phyloP scores from a whole-genome alignment of 2,888 invertebrate genomes.

The Panzeria rudis region DNA sequence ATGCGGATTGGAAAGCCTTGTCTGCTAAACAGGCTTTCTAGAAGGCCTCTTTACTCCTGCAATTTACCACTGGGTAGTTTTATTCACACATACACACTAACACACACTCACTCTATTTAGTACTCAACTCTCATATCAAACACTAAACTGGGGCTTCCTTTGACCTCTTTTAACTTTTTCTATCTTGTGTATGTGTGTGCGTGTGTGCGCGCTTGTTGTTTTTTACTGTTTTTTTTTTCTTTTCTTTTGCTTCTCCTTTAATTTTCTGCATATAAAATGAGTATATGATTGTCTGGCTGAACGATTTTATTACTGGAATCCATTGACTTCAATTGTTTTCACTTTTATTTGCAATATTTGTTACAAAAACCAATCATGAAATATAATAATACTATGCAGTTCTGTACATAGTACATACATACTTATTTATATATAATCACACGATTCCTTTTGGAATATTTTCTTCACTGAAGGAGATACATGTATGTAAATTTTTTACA shows the following conservation, averaged over 20 bases:
- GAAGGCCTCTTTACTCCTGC: too few species aligned
- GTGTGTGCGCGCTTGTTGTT: conserved; percentile 21
- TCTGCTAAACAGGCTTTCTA: too few species aligned
- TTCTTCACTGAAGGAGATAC: conserved; percentile 14
- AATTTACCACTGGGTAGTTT: too few species aligned
- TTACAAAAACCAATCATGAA: not conserved
- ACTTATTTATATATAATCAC: not conserved
- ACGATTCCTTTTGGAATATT: not conserved
- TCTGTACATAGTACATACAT: not conserved
- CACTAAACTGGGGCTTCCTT: conserved; percentile 70
- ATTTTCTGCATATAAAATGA: conserved; percentile 42
- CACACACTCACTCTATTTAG: conserved; percentile 7
- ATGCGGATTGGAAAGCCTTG: too few species aligned
- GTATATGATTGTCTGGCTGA: conserved; percentile 17
- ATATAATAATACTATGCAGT: not conserved
- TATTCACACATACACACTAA: conserved; percentile 27
- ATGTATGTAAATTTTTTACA: not conserved
- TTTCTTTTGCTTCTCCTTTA: conserved; percentile 44
- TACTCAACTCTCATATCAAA: conserved; percentile 58
- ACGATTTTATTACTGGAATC: conserved; percentile 47
- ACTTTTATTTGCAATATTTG: conserved; percentile 43
- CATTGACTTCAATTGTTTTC: conserved; percentile 46
- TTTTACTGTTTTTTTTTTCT: conserved; percentile 19
- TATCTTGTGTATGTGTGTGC: conserved; percentile 43
- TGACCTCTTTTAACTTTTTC: conserved; percentile 71